These are phyloP conservation scores for Leucozona laternaria DNA, from an alignment of 2,888 invertebrate species.

Conservation along the genomic window DNA sequence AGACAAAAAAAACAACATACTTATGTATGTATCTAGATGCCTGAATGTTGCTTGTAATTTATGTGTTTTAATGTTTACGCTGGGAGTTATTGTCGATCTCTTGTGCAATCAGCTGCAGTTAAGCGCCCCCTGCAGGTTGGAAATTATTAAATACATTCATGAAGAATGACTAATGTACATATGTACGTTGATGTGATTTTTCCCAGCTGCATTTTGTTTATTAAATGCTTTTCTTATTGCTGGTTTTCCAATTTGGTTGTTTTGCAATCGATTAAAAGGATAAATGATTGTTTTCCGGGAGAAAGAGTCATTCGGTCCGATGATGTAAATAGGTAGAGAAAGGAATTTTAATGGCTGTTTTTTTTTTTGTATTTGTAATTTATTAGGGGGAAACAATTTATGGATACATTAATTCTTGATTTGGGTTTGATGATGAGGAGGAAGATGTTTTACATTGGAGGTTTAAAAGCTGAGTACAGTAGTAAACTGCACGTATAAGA, in stretches of 20 bases:
- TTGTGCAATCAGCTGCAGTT: slow-evolving; percentile 44
- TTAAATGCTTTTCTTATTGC: slow-evolving; percentile 18
- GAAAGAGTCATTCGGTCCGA: slow-evolving; percentile 26
- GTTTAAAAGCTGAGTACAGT: too few relatives aligned
- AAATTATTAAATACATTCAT: slow-evolving; percentile 44
- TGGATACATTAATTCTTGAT: neutral
- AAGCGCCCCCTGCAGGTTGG: slow-evolving; percentile 32
- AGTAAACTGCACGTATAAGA: too few relatives aligned
- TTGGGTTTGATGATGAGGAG: neutral
- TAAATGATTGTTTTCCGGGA: slow-evolving; percentile 67
- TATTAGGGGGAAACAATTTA: slow-evolving; percentile 9
- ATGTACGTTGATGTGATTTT: slow-evolving; percentile 59
- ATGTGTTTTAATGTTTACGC: slow-evolving; percentile 54
- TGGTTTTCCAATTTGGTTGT: slow-evolving; percentile 57
- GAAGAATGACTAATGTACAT: slow-evolving; percentile 55
- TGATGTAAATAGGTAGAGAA: slow-evolving; percentile 19
- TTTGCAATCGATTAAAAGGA: slow-evolving; percentile 70
- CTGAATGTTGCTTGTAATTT: slow-evolving; percentile 46
- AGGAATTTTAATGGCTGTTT: slow-evolving; percentile 35
- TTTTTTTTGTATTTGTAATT: neutral
- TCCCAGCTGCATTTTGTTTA: slow-evolving; percentile 53
- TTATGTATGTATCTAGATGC: too few relatives aligned
- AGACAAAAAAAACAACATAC: slow-evolving; percentile 19
- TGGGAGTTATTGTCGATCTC: slow-evolving; percentile 42
- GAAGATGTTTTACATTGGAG: neutral